Conservation (phyloP, 1,140 invertebrate species). For the Anoplolepis gracilipes region DNA sequence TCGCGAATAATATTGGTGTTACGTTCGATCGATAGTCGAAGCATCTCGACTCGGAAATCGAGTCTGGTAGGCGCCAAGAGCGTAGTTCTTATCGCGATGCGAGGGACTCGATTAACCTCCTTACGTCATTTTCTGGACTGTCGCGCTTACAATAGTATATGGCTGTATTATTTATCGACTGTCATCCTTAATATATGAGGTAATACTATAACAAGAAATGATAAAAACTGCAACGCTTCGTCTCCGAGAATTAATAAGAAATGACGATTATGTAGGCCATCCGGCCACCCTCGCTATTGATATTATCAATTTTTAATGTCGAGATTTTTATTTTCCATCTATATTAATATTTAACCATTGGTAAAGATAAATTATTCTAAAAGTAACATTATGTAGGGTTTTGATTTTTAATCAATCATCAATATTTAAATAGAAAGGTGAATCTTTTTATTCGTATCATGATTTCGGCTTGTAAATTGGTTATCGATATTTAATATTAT, state of each 20-base stretch:
- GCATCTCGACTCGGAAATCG: constrained; percentile 51
- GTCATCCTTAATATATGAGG: constrained; percentile 41
- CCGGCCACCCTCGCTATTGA: not conserved
- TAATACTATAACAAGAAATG: constrained; percentile 50
- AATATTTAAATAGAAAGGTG: constrained; percentile 21
- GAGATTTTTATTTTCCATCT: constrained; percentile 41
- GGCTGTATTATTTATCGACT: constrained; percentile 51
- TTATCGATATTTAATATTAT: not conserved
- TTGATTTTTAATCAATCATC: constrained; percentile 42
- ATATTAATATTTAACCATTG: constrained; percentile 16
- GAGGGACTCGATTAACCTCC: constrained; percentile 58
- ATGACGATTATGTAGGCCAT: constrained; percentile 34
- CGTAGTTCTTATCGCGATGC: constrained; percentile 49
- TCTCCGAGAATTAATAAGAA: constrained; percentile 30
- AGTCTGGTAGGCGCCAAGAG: constrained; percentile 33
- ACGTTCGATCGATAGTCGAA: constrained; percentile 16
- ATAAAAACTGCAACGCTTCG: constrained; percentile 42
- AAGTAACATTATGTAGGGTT: not conserved
- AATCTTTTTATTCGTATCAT: constrained; percentile 1
- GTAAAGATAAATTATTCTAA: constrained; percentile 34
- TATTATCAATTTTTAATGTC: constrained; percentile 40
- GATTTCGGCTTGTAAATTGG: constrained; percentile 21
- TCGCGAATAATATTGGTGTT: constrained; percentile 30
- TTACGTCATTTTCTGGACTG: constrained; percentile 52
- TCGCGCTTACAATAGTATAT: constrained; percentile 47